These are phyloP conservation scores for Cyphomyrmex costatus DNA, from an alignment of 1,140 invertebrate species.

Conservation along the genomic window DNA sequence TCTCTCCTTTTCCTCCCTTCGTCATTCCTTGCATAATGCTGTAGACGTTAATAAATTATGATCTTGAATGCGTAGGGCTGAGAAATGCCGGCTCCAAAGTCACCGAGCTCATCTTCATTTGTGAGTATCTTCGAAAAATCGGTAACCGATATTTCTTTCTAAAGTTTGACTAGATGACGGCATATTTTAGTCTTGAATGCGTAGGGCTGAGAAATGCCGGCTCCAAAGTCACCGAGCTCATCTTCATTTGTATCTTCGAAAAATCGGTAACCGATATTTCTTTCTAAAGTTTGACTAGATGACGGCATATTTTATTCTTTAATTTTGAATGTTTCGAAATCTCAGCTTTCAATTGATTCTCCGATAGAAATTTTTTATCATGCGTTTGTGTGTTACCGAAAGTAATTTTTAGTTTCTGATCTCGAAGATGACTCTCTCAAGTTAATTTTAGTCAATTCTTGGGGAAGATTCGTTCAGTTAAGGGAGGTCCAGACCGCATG, in stretches of 20 bases:
- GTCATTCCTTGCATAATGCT: not conserved
- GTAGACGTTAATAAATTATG: constrained; percentile 34
- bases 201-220: not conserved
- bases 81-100: not conserved
- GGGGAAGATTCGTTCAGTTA: constrained; percentile 2
- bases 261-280: not conserved
- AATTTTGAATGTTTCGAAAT: not conserved
- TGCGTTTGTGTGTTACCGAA: not conserved
- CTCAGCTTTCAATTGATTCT: not conserved
- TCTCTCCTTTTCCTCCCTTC: not conserved
- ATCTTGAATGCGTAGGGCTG: not conserved
- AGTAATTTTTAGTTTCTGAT: not conserved
- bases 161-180: not conserved
- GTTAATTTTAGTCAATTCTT: not conserved
- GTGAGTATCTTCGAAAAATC: not conserved
- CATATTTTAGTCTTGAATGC: not conserved
- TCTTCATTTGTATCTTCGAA: constrained; percentile 8
- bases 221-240: not conserved
- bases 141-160: not conserved
- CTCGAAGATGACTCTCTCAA: not conserved
- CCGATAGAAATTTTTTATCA: not conserved
- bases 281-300: not conserved
- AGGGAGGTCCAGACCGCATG: not conserved
- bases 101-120: not conserved
- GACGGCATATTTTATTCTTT: not conserved